A percentile compares a stretch with the other conserved stretches of the same genome.
phyloP scores from a whole-genome alignment of 2,888 invertebrate species.

The Gastracanthus pulcherrimus region DNA sequence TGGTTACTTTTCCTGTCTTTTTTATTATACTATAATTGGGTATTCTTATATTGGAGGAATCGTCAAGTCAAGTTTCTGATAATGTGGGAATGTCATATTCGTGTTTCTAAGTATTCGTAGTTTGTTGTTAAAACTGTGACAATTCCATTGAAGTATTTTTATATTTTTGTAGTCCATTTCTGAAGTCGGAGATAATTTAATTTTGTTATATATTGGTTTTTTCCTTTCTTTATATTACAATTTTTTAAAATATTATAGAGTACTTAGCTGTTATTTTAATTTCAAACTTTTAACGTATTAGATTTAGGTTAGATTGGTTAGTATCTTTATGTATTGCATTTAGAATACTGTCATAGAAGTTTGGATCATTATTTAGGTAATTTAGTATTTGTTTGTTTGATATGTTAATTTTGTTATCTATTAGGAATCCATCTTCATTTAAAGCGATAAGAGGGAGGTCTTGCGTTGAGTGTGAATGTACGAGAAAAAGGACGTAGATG shows the following conservation, averaged over 20 bases:
- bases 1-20: too few species aligned
- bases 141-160: conserved; percentile 16
- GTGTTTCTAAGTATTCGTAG: background rate
- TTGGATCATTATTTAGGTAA: background rate
- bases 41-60: background rate
- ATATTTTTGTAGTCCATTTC: background rate
- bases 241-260: too few species aligned
- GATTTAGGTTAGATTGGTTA: too few species aligned
- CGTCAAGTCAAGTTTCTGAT: conserved; percentile 3
- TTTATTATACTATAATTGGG: too few species aligned
- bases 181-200: background rate
- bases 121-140: background rate
- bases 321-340: background rate
- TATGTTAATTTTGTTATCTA: background rate
- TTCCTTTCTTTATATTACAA: too few species aligned
- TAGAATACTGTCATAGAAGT: background rate
- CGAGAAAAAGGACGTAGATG: too few species aligned
- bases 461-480: too few species aligned
- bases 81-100: background rate
- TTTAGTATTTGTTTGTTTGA: background rate
- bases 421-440: background rate
- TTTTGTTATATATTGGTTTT: background rate
- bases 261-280: too few species aligned
- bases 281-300: too few species aligned
- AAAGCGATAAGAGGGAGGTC: background rate